Base-by-base conservation (phyloP, 2,113 vertebrate genomes). In the Phyllostomus hastatus region DNA sequence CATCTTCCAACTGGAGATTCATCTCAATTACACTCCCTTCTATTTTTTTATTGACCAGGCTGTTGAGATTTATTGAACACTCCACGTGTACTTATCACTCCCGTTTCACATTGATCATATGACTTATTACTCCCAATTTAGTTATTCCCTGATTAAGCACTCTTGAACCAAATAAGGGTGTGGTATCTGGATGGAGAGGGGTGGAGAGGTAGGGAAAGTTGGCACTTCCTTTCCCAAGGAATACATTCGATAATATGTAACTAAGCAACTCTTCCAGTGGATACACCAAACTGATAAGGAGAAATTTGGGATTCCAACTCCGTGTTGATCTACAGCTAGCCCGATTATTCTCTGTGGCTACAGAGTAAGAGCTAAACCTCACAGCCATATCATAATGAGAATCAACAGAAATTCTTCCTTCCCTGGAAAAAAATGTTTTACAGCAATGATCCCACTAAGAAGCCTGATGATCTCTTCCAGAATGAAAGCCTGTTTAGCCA, bases 51-150 rank as follows among this genome's bases (percentile, higher is more conserved):
- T 94, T 95, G 92, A 88, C 54, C 0, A 64, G 10, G 84, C 81
- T 97, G 67, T 97, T 95, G 96, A 96, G 90, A 97, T 95, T 95
- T 97, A 95, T 94, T 96, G 95, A 90, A 59, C 15, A 12, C 69
- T 95, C 84, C 72, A 4, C 90, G 43, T 95, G 52, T 95, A 83
- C 91, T 96, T 95, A 94, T 92, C 87, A 95, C 81, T 88, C 38
- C 67, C 57, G 38, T 76, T 75, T 94, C 96, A 64, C 89, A 85
- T 19, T 88, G 90, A 88, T 97, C 90, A 82, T 78, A 82, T 66
- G 70, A 85, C 84, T 94, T 90, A 79, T 79, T 90, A 95, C 72
- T 92, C 46, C 35, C 87, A 93, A 82, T 84, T 88, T 92, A 85
- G 72, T 94, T 85, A 79, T 95, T 92, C 95, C 61, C 81, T 48